phyloP scores from a whole-genome alignment of 2,113 vertebrate genomes.

The Pelvicachromis taeniatus region DNA sequence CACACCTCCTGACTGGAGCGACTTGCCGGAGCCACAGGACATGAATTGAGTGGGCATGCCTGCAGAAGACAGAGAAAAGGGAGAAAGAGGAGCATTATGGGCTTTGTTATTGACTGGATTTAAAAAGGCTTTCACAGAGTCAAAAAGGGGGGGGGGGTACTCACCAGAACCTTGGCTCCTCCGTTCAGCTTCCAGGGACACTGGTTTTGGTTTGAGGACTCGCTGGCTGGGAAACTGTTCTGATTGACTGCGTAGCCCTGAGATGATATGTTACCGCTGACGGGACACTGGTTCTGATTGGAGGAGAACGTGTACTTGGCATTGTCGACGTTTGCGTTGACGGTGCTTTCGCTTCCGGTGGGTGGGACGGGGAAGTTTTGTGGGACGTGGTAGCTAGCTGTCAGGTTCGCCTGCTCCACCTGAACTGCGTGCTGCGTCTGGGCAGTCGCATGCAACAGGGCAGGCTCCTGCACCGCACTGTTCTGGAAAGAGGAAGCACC shows the following conservation, averaged over 20 bases:
- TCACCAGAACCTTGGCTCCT: slow-evolving; percentile 78
- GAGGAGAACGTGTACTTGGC: slow-evolving; percentile 54
- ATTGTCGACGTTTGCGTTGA: slow-evolving; percentile 44
- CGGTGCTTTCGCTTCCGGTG: slow-evolving; percentile 36
- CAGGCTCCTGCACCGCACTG: slow-evolving; percentile 7
- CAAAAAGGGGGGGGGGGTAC: neutral
- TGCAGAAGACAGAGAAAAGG: slow-evolving; percentile 15
- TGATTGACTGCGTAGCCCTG: slow-evolving; percentile 46
- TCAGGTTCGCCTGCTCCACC: slow-evolving; percentile 23
- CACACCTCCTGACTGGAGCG: slow-evolving; percentile 77
- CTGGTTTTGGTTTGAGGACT: slow-evolving; percentile 52
- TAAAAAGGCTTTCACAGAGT: neutral
- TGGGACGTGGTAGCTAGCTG: slow-evolving; percentile 17
- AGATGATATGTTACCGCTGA: slow-evolving; percentile 23
- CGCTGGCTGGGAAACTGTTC: slow-evolving; percentile 28
- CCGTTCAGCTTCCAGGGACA: slow-evolving; percentile 74
- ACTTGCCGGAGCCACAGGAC: slow-evolving; percentile 72
- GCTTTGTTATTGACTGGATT: neutral
- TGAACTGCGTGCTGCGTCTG: slow-evolving; percentile 37
- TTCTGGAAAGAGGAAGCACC: slow-evolving; percentile 30
- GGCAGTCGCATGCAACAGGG: neutral
- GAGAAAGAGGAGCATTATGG: neutral
- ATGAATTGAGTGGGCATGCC: slow-evolving; percentile 79
- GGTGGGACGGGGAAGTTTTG: slow-evolving; percentile 33
- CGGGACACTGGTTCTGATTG: slow-evolving; percentile 57